A percentile compares a stretch with the other conserved stretches of the same genome.
Conservation (phyloP, 2,113 vertebrate genomes). For the Condylura cristata region DNA sequence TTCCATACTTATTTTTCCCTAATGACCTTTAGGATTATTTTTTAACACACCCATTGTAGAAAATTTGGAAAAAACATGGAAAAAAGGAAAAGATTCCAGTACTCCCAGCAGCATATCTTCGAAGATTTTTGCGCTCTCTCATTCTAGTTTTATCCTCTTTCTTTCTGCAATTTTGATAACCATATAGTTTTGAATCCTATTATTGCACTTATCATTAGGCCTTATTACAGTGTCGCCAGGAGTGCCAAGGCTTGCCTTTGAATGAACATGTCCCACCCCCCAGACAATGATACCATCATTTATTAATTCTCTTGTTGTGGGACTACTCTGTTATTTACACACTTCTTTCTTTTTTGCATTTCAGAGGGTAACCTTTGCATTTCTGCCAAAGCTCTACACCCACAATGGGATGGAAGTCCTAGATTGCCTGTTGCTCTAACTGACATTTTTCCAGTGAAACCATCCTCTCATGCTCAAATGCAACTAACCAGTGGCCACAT, state of each 20-base stretch:
- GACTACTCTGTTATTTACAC: not conserved
- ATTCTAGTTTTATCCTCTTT: not conserved
- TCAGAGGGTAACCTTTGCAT: not conserved
- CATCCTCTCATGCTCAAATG: not conserved
- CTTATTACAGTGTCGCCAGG: not conserved
- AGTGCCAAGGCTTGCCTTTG: not conserved
- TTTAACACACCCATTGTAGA: not conserved
- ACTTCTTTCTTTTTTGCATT: not conserved
- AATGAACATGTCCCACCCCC: not conserved
- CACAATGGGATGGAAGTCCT: not conserved
- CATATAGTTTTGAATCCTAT: not conserved
- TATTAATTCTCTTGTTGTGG: not conserved
- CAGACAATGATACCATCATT: not conserved
- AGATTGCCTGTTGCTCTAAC: not conserved
- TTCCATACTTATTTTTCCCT: not conserved
- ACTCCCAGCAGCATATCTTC: not conserved
- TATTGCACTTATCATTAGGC: not conserved
- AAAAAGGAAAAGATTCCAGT: not conserved
- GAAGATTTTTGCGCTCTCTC: not conserved
- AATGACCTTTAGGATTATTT: not conserved
- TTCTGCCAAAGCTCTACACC: not conserved
- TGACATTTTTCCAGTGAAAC: not conserved
- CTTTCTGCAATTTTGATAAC: not conserved
- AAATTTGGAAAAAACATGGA: slow-evolving; percentile 17
- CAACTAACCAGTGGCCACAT: not conserved